phyloP scores from a whole-genome alignment of 2,888 invertebrate genomes.

The Nipponacmea schrenckii region DNA sequence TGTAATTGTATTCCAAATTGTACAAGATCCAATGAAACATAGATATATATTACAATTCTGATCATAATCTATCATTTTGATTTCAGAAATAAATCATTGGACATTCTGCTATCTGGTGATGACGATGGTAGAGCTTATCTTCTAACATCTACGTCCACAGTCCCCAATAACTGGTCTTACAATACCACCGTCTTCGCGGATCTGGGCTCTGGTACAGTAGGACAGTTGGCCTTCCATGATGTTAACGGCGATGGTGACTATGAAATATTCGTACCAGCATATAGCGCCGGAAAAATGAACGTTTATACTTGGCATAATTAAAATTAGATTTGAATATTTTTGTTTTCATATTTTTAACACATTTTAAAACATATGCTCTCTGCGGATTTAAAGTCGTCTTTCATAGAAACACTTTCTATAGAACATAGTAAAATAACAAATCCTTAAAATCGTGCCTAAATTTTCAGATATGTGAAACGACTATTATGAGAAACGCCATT shows the following conservation, averaged over 20 bases:
- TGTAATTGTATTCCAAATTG: no score
- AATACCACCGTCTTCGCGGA: constrained; percentile 35
- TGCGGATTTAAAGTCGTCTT: no score
- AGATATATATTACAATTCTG: no score
- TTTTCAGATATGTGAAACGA: no score
- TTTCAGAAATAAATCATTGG: constrained; percentile 36
- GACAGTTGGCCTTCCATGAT: constrained; percentile 43
- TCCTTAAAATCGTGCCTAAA: no score
- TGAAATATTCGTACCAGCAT: constrained; percentile 54
- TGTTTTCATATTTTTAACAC: no score
- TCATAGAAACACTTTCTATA: no score
- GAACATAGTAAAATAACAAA: no score
- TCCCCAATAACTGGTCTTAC: constrained; percentile 42
- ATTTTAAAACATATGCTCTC: no score
- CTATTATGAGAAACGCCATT: no score
- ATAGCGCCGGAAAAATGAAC: constrained; percentile 39
- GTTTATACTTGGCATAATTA: constrained; percentile 38
- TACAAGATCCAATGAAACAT: no score
- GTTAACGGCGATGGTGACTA: constrained; percentile 43
- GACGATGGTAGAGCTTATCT: constrained; percentile 50
- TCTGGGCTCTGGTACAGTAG: constrained; percentile 41
- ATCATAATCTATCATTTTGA: neutral
- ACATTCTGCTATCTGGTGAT: constrained; percentile 48
- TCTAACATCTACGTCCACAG: constrained; percentile 27
- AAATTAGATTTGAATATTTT: no score